Percentiles rank a stretch among this genome's conserved stretches.
phyloP scores from a whole-genome alignment of 1,140 invertebrate genomes.

The Caenorhabditis inopinata region DNA sequence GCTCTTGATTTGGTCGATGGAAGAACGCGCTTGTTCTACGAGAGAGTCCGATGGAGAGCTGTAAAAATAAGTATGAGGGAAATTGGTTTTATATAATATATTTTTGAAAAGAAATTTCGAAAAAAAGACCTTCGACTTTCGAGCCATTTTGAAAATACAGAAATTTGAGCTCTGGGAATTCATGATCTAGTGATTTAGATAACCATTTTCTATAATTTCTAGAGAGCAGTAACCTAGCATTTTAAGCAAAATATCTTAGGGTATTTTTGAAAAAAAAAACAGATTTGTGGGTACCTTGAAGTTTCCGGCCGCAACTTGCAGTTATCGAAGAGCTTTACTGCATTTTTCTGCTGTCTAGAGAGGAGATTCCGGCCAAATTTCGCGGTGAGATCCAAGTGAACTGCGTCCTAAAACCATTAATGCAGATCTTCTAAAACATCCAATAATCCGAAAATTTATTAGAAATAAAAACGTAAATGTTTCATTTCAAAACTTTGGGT shows the following conservation, averaged over 20 bases:
- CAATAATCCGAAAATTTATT: neutral
- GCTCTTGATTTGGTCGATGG: conserved; percentile 48
- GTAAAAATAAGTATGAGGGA: too few relatives aligned
- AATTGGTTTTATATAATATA: too few relatives aligned
- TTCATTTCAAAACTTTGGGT: neutral
- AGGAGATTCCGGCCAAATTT: conserved; percentile 44
- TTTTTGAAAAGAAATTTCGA: too few relatives aligned
- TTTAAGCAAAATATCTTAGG: conserved; percentile 5
- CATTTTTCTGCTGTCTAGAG: conserved; percentile 50
- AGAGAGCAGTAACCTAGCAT: neutral
- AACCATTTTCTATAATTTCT: neutral
- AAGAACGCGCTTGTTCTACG: conserved; percentile 37
- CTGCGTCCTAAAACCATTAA: conserved; percentile 47
- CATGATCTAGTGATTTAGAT: too few relatives aligned
- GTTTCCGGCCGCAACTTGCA: conserved; percentile 22
- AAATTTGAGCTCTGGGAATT: too few relatives aligned
- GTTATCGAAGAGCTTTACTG: conserved; percentile 50
- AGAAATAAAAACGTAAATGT: neutral
- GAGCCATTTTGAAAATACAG: too few relatives aligned
- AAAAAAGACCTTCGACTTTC: too few relatives aligned
- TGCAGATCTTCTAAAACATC: neutral
- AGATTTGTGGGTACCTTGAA: neutral
- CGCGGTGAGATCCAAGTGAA: conserved; percentile 51
- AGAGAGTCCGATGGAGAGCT: conserved; percentile 9
- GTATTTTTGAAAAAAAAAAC: neutral